Evolutionary conservation across 1,140 invertebrate genomes (phyloP), one percentile per base, ranked within the genome.

Genomic region (Leptopilina boulardi): DNA sequence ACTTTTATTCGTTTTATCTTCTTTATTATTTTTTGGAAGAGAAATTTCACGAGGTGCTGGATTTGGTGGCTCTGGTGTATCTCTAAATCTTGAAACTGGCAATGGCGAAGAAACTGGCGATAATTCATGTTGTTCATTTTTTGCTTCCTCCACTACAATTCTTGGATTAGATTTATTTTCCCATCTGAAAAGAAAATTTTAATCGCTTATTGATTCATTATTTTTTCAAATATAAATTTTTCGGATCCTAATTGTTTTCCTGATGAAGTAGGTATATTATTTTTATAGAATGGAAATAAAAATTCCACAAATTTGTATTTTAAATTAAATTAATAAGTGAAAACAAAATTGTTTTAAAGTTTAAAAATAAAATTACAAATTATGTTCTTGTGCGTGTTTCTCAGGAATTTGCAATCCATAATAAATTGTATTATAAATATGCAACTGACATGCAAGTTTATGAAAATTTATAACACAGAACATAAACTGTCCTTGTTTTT

Each of bases 101-200:
- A 86, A 85, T 47, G 84, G 82, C 0, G 85, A 86, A 66, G 82
- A 80, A 70, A 76, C 72, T 34, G 88, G 85, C 0, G 87, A 89
- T 0, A 75, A 56, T 15, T 89, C 87, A 5, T 47, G 77, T 19
- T 85, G 77, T 19, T 85, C 83, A 9, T 83, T 73, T 71, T 85
- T 87, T 2, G 83, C 75, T n/a, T 89, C 88, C 10, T 91, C 90
- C 5, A 88, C 75, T 5, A 87, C 74, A 1, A 88, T 88, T 76
- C 87, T 91, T 15, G 89, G 86, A 79, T 73, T 88, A 9, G 87
- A 84, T 72, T 86, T 88, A 71, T 83, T 87, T 0, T 89, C 90
- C 90, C 89, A 91, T 56, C 90, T 91, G 44, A 21, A 79, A 76
- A 2, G 41, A 54, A n/a, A 70, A 3, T 41, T 23, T 26, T 1